Evolutionary conservation across 2,797 vertebrate species (phyloP).

Genomic region (Manis crassicaudata): DNA sequence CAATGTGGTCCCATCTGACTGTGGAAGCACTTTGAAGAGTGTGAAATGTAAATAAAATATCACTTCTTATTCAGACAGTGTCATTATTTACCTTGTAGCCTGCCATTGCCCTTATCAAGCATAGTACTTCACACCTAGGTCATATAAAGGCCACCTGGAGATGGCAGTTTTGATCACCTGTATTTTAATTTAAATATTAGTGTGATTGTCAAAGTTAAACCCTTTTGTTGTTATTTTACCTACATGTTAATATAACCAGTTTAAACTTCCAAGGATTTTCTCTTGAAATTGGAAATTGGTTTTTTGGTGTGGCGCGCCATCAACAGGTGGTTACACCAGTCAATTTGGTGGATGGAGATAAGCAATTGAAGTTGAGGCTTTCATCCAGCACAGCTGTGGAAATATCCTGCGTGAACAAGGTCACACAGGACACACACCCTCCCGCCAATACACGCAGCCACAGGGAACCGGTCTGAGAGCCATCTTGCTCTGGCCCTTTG

Average conservation of each 20-base stretch:
- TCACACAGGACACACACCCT: constrained; percentile 49
- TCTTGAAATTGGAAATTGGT: constrained; percentile 52
- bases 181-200: constrained; percentile 13
- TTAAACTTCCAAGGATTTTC: constrained; percentile 2
- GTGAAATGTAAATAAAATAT: not conserved
- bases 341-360: constrained; percentile 50
- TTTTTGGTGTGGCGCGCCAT: not conserved
- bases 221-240: constrained; percentile 36
- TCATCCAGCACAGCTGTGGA: constrained; percentile 56
- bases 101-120: not conserved
- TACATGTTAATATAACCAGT: constrained; percentile 14
- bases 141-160: not conserved
- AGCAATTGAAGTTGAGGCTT: constrained; percentile 57
- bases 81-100: not conserved
- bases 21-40: not conserved
- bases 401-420: constrained; percentile 68
- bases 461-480: constrained; percentile 51
- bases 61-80: not conserved
- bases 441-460: constrained; percentile 62
- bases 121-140: not conserved
- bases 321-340: constrained; percentile 32
- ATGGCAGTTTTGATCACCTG: constrained; percentile 20
- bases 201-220: constrained; percentile 35
- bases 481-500: constrained; percentile 68
- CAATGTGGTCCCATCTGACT: not conserved